These are phyloP conservation scores for Camponotus floridanus DNA, from an alignment of 1,140 invertebrate genomes.

Conservation along the genomic window DNA sequence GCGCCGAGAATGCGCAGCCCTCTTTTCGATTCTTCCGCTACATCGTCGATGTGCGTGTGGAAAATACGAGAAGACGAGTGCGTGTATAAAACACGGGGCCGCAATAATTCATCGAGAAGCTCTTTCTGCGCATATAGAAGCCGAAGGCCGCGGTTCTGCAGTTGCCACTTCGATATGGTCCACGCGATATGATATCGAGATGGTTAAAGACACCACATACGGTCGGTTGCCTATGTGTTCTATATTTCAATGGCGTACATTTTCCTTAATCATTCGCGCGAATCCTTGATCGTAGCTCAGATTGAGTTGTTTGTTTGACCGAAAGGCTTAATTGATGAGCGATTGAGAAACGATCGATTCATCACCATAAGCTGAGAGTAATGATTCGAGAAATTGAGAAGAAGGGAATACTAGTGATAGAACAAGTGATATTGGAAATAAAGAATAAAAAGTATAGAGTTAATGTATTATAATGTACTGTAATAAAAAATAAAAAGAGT, in stretches of 20 bases:
- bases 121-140: conserved; percentile 66
- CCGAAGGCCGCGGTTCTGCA: conserved; percentile 71
- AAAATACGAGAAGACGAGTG: neutral
- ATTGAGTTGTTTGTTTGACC: conserved; percentile 3
- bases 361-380: neutral
- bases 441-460: neutral
- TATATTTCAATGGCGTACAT: conserved; percentile 37
- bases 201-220: conserved; percentile 71
- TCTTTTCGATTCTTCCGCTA: conserved; percentile 35
- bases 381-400: neutral
- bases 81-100: conserved; percentile 16
- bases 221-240: conserved; percentile 62
- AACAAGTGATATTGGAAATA: neutral
- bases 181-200: conserved; percentile 73
- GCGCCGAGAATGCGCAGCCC: conserved; percentile 1
- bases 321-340: conserved; percentile 6
- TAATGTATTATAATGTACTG: neutral
- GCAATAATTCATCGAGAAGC: conserved; percentile 72
- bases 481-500: no score
- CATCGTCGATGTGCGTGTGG: conserved; percentile 7
- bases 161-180: conserved; percentile 70
- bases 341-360: conserved; percentile 20
- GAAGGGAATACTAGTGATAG: neutral
- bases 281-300: neutral
- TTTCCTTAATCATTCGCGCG: neutral